phyloP scores from a whole-genome alignment of 2,888 invertebrate genomes.

The Heliconius cydno region DNA sequence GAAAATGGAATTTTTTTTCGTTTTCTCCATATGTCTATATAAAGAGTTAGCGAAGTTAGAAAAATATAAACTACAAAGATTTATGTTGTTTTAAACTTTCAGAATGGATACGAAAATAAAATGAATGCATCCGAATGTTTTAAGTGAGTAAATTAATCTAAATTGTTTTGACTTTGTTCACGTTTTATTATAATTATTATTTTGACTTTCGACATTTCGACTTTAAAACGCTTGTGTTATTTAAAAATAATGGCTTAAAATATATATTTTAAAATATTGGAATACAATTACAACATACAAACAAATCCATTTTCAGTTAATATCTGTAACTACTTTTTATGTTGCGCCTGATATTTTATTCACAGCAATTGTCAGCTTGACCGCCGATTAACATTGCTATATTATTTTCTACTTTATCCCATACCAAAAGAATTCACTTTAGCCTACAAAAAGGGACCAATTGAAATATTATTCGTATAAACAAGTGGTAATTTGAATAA shows the following conservation, averaged over 20 bases:
- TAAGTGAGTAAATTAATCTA: conserved; percentile 63
- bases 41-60: too few species aligned
- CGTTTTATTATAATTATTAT: background rate
- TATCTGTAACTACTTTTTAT: conserved; percentile 5
- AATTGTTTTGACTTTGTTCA: background rate
- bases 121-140: conserved; percentile 80
- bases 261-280: background rate
- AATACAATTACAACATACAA: background rate
- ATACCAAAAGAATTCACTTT: background rate
- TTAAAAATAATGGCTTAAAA: background rate
- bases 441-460: conserved; percentile 20
- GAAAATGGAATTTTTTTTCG: too few species aligned
- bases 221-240: background rate
- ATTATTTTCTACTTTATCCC: background rate
- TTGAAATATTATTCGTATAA: conserved; percentile 35
- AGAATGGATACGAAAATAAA: conserved; percentile 78
- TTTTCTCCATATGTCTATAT: too few species aligned
- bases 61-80: background rate
- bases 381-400: background rate
- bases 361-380: conserved; percentile 7
- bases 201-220: background rate
- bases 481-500: conserved; percentile 48
- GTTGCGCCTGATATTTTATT: conserved; percentile 26
- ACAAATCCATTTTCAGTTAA: conserved; percentile 13
- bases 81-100: conserved; percentile 53